Conservation (phyloP, 2,113 vertebrate species). For the Seriola quinqueradiata region DNA sequence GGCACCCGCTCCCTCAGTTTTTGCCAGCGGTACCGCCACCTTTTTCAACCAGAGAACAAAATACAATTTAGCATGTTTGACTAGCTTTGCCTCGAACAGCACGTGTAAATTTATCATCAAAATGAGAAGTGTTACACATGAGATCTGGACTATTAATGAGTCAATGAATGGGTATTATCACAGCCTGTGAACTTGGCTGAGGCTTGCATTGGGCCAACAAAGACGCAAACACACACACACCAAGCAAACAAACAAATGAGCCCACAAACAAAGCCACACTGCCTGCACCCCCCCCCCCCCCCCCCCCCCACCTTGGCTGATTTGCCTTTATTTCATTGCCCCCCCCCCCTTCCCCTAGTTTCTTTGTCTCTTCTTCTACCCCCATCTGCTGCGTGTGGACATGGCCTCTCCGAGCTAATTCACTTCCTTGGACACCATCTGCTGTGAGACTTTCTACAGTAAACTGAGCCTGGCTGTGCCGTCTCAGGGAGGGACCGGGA, state of each 20-base stretch:
- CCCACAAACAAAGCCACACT: conserved; percentile 42
- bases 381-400: conserved; percentile 78
- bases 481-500: conserved; percentile 50
- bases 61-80: conserved; percentile 44
- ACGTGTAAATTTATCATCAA: conserved; percentile 41
- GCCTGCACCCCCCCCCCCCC: neutral
- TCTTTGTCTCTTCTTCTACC: conserved; percentile 72
- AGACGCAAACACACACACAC: conserved; percentile 38
- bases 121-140: conserved; percentile 35
- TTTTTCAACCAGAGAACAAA: conserved; percentile 48
- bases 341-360: conserved; percentile 47
- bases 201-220: conserved; percentile 44
- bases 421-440: conserved; percentile 83
- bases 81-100: conserved; percentile 43
- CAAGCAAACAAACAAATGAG: conserved; percentile 71
- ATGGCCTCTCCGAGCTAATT: conserved; percentile 73
- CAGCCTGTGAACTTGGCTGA: conserved; percentile 43
- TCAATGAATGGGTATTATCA: conserved; percentile 26
- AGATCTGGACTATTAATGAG: conserved; percentile 17
- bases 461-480: conserved; percentile 69
- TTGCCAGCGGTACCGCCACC: conserved; percentile 67
- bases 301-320: conserved; percentile 37
- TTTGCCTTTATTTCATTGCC: conserved; percentile 64
- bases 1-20: conserved; percentile 63
- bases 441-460: conserved; percentile 79